phyloP scores from a whole-genome alignment of 1,140 invertebrate genomes.

The Aradophagus sp. region DNA sequence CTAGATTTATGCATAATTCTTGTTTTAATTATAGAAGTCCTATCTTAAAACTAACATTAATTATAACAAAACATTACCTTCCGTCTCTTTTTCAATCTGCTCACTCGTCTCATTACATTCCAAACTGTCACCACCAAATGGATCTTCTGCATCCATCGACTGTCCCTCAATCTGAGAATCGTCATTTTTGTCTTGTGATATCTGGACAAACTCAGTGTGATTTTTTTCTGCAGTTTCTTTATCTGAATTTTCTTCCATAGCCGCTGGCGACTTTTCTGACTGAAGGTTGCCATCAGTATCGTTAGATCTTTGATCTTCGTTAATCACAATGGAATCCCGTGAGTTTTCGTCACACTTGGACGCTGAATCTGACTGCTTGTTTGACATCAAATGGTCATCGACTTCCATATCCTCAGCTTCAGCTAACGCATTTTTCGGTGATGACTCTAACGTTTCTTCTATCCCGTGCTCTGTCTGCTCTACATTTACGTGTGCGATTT shows the following conservation, averaged over 20 bases:
- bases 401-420: constrained; percentile 36
- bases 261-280: constrained; percentile 25
- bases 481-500: constrained; percentile 41
- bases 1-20: no score
- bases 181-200: constrained; percentile 70
- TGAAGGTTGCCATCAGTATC: constrained; percentile 28
- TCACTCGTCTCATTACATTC: constrained; percentile 58
- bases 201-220: constrained; percentile 71
- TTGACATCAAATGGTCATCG: constrained; percentile 10
- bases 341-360: constrained; percentile 30
- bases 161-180: constrained; percentile 67
- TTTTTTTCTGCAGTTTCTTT: constrained; percentile 51
- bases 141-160: constrained; percentile 71
- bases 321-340: constrained; percentile 2
- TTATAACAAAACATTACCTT: no score
- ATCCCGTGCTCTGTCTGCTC: constrained; percentile 26
- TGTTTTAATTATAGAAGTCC: no score
- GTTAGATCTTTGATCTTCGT: constrained; percentile 23
- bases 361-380: constrained; percentile 5
- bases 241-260: constrained; percentile 37
- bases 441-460: constrained; percentile 24
- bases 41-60: no score
- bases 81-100: constrained; percentile 61
- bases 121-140: constrained; percentile 69
- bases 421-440: constrained; percentile 36